Evolutionary conservation across 2,888 invertebrate species (phyloP).

Genomic region (Perithous albicinctus): DNA sequence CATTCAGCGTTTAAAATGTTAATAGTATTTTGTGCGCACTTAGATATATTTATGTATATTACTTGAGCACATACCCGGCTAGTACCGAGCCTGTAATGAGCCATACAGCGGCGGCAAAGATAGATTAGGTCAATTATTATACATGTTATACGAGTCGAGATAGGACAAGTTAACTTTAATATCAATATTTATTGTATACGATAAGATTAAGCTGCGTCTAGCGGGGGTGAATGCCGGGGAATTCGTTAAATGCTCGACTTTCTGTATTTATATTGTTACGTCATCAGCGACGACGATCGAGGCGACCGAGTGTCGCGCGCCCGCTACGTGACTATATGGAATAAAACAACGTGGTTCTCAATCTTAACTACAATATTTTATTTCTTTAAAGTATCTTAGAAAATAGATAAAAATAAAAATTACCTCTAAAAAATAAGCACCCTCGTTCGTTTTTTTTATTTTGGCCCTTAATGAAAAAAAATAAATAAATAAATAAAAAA

Average conservation of each 20-base stretch:
- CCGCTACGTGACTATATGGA: conserved; percentile 70
- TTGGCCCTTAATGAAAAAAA: neutral
- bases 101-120: conserved; percentile 63
- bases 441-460: conserved; percentile 7
- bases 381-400: neutral
- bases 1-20: neutral
- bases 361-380: conserved; percentile 19
- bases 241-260: conserved; percentile 78
- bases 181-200: conserved; percentile 83
- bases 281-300: conserved; percentile 72
- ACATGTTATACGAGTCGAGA: conserved; percentile 74
- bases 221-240: conserved; percentile 57
- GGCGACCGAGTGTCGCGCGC: conserved; percentile 68
- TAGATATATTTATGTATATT: neutral
- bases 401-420: neutral
- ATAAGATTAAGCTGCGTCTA: conserved; percentile 78
- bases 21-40: conserved; percentile 3
- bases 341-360: conserved; percentile 78
- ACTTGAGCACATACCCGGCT: conserved; percentile 50
- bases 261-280: conserved; percentile 82
- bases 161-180: conserved; percentile 79
- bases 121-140: conserved; percentile 81
- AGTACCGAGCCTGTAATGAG: conserved; percentile 47
- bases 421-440: neutral
- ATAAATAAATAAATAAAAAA: neutral